Evolutionary conservation across 2,797 vertebrate species (phyloP).

Genomic region (Bovichtus variegatus): DNA sequence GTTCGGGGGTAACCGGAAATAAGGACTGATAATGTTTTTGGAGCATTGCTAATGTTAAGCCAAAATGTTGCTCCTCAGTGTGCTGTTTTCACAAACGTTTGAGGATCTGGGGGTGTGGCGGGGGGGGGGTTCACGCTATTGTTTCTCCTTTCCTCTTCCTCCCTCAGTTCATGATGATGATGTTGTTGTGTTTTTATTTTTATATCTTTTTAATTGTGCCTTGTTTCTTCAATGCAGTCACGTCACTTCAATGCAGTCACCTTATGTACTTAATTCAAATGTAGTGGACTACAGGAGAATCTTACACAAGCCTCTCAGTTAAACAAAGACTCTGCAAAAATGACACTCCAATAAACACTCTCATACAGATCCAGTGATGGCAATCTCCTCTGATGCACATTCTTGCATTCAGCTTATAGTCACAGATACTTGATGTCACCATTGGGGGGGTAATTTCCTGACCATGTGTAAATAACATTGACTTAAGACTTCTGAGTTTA

Average conservation of each 20-base stretch:
- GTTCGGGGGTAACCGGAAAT: conserved; percentile 17
- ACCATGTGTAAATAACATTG: conserved; percentile 76
- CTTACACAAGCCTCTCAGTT: conserved; percentile 65
- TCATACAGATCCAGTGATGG: conserved; percentile 73
- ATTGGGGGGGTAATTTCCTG: conserved; percentile 46
- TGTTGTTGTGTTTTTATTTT: conserved; percentile 54
- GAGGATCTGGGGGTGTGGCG: conserved; percentile 32
- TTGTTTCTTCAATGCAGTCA: conserved; percentile 83
- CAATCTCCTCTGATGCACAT: conserved; percentile 78
- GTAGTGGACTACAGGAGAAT: conserved; percentile 68
- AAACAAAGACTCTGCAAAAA: conserved; percentile 75
- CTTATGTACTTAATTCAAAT: conserved; percentile 82
- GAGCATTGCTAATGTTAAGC: conserved; percentile 50
- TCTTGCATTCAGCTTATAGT: conserved; percentile 71
- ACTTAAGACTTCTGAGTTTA: conserved; percentile 47
- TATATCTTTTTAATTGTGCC: conserved; percentile 80
- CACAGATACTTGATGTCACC: conserved; percentile 84
- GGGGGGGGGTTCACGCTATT: conserved; percentile 32
- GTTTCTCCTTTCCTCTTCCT: conserved; percentile 32
- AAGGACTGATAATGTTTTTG: conserved; percentile 37
- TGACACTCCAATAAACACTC: conserved; percentile 63
- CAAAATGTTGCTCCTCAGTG: conserved; percentile 59
- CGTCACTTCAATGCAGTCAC: conserved; percentile 80
- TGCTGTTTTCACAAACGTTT: conserved; percentile 53
- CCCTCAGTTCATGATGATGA: conserved; percentile 51